These are phyloP conservation scores for Rousettus leschenaultii DNA, from an alignment of 2,113 vertebrate species.

Conservation along the genomic window DNA sequence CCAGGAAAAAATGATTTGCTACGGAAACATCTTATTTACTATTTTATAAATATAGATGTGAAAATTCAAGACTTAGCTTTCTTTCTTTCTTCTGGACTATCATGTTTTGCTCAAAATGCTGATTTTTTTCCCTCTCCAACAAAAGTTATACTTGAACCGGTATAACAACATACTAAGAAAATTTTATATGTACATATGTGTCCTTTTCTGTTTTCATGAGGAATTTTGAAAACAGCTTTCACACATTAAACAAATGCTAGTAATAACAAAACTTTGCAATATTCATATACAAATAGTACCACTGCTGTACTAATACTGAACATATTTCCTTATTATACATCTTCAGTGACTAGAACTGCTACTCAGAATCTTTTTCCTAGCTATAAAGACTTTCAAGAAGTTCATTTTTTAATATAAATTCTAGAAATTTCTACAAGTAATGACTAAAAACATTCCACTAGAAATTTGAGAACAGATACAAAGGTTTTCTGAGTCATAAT, in stretches of 20 bases:
- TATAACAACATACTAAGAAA: background rate
- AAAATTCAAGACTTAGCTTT: constrained; percentile 29
- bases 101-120: background rate
- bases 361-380: constrained; percentile 17
- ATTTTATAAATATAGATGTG: background rate
- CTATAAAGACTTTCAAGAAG: background rate
- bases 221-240: constrained; percentile 27
- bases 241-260: background rate
- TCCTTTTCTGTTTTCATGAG: background rate
- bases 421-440: constrained; percentile 32
- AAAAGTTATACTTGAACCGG: background rate
- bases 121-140: background rate
- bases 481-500: background rate
- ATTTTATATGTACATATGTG: background rate
- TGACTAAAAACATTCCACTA: background rate
- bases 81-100: background rate
- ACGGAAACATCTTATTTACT: background rate
- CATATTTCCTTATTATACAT: background rate
- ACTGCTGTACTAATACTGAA: background rate
- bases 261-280: background rate
- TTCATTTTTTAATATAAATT: constrained; percentile 14
- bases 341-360: background rate
- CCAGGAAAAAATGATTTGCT: constrained; percentile 23
- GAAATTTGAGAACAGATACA: background rate
- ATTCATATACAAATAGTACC: constrained; percentile 4